Evolutionary conservation across 1,140 invertebrate species (phyloP).

Genomic region (Augochlora pura): DNA sequence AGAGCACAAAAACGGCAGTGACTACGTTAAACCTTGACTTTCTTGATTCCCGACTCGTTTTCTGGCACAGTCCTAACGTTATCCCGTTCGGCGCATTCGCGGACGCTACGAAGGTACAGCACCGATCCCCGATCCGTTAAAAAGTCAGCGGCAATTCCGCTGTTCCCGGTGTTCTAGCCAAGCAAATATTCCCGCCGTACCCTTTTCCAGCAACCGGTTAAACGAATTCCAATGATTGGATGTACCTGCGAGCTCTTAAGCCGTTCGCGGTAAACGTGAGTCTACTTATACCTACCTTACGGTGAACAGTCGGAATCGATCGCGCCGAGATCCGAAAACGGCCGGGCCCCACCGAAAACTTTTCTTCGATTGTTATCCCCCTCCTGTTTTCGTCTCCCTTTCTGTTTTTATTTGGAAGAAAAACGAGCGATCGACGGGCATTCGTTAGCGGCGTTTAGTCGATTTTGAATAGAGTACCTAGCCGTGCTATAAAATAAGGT

Average conservation of each 20-base stretch:
- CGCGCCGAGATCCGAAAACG: neutral
- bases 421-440: neutral
- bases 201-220: neutral
- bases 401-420: neutral
- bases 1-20: too few relatives aligned
- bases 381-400: too few relatives aligned
- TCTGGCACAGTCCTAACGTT: too few relatives aligned
- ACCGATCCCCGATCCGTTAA: neutral
- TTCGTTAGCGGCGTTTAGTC: slow-evolving; percentile 1
- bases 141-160: neutral
- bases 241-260: neutral
- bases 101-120: too few relatives aligned
- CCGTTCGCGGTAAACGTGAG: neutral
- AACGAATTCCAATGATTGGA: slow-evolving; percentile 12
- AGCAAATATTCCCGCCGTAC: neutral
- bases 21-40: too few relatives aligned
- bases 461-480: slow-evolving; percentile 7
- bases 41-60: too few relatives aligned
- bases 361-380: neutral
- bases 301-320: neutral
- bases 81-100: too few relatives aligned
- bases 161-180: neutral
- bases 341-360: neutral
- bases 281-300: neutral
- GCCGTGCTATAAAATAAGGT: slow-evolving; percentile 13